Percentiles rank a stretch among this genome's conserved stretches.
Conservation (phyloP, 2,888 invertebrate species). For the Tinea semifulvella region DNA sequence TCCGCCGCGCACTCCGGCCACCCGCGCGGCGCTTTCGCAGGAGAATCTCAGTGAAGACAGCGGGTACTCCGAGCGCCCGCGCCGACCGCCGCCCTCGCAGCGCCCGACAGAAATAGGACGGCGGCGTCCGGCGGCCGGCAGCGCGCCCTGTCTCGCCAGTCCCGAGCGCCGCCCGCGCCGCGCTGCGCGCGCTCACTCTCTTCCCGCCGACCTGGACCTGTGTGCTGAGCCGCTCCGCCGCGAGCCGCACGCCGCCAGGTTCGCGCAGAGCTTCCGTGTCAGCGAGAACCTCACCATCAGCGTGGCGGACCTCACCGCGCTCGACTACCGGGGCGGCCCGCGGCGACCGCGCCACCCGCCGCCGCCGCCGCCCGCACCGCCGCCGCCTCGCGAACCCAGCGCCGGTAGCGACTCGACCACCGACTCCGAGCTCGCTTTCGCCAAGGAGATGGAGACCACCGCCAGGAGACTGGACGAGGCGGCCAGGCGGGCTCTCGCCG, state of each 20-base stretch:
- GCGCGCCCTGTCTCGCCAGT: conserved; percentile 47
- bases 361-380: conserved; percentile 39
- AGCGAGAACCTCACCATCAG: conserved; percentile 65
- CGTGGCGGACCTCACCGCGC: conserved; percentile 69
- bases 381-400: conserved; percentile 49
- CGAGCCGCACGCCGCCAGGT: conserved; percentile 42
- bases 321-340: conserved; percentile 59
- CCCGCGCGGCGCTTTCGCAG: conserved; percentile 69
- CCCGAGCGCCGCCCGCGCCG: conserved; percentile 43
- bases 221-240: conserved; percentile 54
- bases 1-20: conserved; percentile 37
- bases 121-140: conserved; percentile 32
- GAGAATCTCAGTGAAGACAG: conserved; percentile 85
- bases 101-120: conserved; percentile 40
- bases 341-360: conserved; percentile 46
- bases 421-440: conserved; percentile 54
- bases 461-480: conserved; percentile 51
- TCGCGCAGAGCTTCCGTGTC: conserved; percentile 56
- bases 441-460: conserved; percentile 55
- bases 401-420: conserved; percentile 57
- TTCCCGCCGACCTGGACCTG: conserved; percentile 74
- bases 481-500: conserved; percentile 51
- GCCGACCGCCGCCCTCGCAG: conserved; percentile 42
- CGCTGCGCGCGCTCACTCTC: conserved; percentile 55
- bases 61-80: conserved; percentile 73